Evolutionary conservation across 2,888 invertebrate genomes (phyloP).

Genomic region (Drosophila meridionalis): DNA sequence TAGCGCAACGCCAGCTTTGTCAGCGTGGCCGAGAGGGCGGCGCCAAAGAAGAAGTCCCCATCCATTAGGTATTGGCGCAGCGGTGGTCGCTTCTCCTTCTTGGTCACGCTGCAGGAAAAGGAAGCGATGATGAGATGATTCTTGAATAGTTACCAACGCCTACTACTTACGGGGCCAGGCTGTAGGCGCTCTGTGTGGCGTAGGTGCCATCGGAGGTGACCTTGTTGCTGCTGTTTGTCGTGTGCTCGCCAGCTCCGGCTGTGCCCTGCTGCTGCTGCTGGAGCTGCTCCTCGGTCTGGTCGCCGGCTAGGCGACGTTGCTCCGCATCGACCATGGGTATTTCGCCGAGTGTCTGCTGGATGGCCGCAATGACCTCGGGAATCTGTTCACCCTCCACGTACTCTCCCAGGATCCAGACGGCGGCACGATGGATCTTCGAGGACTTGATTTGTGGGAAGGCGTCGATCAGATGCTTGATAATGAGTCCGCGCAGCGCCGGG

Average conservation of each 20-base stretch:
- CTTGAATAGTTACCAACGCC: too few relatives aligned
- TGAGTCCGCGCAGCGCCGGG: slow-evolving; percentile 91
- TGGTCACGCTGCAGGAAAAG: slow-evolving; percentile 84
- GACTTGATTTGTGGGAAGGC: slow-evolving; percentile 94
- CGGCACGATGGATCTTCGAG: slow-evolving; percentile 96
- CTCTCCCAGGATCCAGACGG: slow-evolving; percentile 99
- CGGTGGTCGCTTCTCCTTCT: slow-evolving; percentile 91
- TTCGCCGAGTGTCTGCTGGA: slow-evolving; percentile 91
- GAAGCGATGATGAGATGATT: too few relatives aligned
- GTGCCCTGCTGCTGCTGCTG: slow-evolving; percentile 49
- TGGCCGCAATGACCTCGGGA: slow-evolving; percentile 90
- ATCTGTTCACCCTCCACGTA: slow-evolving; percentile 94
- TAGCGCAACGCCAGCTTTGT: slow-evolving; percentile 94
- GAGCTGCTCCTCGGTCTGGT: slow-evolving; percentile 86
- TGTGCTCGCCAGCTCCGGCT: slow-evolving; percentile 30
- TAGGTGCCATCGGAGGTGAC: slow-evolving; percentile 99
- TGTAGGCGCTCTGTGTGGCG: slow-evolving; percentile 98
- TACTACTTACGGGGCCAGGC: slow-evolving; percentile 89
- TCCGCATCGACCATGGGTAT: slow-evolving; percentile 88
- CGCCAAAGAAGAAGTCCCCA: slow-evolving; percentile 98
- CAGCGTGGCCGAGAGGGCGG: slow-evolving; percentile 95
- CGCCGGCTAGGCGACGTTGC: slow-evolving; percentile 90
- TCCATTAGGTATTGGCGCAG: slow-evolving; percentile 95
- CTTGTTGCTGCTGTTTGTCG: slow-evolving; percentile 77
- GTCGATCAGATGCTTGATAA: slow-evolving; percentile 91